These are phyloP conservation scores for Cottus gobio DNA, from an alignment of 2,113 vertebrate genomes.

Conservation along the genomic window DNA sequence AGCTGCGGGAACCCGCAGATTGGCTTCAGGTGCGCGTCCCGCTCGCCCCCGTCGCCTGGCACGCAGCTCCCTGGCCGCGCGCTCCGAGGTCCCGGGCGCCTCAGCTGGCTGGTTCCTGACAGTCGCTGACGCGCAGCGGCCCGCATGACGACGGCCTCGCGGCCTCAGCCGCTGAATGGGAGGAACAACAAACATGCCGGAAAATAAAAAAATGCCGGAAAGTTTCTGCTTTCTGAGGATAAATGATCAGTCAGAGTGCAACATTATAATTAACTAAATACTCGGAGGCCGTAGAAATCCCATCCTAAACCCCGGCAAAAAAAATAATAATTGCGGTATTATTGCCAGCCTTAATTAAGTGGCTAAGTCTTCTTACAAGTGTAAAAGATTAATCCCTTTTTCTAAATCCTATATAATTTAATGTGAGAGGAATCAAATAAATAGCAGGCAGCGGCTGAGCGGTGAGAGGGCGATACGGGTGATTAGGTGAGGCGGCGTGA, in stretches of 20 bases:
- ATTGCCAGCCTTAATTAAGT: constrained; percentile 84
- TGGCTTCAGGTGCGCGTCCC: too few relatives aligned
- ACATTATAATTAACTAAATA: constrained; percentile 71
- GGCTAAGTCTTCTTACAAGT: constrained; percentile 79
- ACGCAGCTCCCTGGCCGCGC: too few relatives aligned
- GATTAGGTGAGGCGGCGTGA: constrained; percentile 82
- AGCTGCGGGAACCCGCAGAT: too few relatives aligned
- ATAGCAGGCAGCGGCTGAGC: constrained; percentile 71
- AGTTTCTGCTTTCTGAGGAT: constrained; percentile 57
- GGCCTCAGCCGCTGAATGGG: too few relatives aligned
- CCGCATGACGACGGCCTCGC: constrained; percentile 64
- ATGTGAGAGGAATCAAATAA: constrained; percentile 84
- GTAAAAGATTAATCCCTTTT: constrained; percentile 81
- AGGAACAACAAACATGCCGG: neutral
- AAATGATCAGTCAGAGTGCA: constrained; percentile 60
- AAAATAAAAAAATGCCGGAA: constrained; percentile 45
- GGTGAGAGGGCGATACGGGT: constrained; percentile 81
- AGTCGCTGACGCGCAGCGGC: constrained; percentile 68
- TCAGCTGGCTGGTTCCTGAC: too few relatives aligned
- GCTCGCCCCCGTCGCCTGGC: too few relatives aligned
- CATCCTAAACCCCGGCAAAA: constrained; percentile 64
- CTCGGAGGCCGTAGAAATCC: constrained; percentile 64
- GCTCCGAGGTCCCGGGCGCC: too few relatives aligned
- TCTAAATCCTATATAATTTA: constrained; percentile 84
- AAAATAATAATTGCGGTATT: constrained; percentile 79